Conservation (phyloP, 2,113 vertebrate genomes). For the Gnathonemus echidnorhynchus region DNA sequence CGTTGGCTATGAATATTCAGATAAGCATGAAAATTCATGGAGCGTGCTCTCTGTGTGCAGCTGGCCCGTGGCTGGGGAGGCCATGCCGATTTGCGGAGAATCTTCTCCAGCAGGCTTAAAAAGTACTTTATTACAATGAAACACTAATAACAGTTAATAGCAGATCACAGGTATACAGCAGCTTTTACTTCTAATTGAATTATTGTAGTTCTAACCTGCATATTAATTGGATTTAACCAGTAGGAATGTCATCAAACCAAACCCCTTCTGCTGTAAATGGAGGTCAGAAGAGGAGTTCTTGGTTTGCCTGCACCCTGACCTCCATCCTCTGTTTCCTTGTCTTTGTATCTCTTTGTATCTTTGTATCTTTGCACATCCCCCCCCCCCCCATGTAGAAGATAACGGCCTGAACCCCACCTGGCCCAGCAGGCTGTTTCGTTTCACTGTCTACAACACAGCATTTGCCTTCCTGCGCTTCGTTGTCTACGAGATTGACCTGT, state of each 20-base stretch:
- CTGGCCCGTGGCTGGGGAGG: background rate
- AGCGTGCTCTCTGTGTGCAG: background rate
- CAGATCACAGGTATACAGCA: background rate
- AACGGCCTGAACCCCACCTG: slow-evolving; percentile 93
- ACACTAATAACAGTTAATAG: background rate
- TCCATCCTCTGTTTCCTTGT: background rate
- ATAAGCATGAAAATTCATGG: background rate
- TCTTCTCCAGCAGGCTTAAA: background rate
- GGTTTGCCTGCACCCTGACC: background rate
- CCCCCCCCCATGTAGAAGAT: slow-evolving; percentile 63
- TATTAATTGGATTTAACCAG: background rate
- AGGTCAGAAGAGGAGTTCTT: background rate
- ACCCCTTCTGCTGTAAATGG: background rate
- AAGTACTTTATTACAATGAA: background rate
- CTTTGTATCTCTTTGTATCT: background rate
- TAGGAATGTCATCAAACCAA: background rate
- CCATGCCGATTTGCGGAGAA: background rate
- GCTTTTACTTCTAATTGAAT: background rate
- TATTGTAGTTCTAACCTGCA: background rate
- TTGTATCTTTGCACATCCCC: too few relatives aligned
- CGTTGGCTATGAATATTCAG: background rate
- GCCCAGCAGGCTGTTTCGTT: slow-evolving; percentile 79
- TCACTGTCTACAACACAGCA: slow-evolving; percentile 80
- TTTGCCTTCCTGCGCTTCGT: slow-evolving; percentile 95
- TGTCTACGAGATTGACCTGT: slow-evolving; percentile 98